Percentiles rank a stretch among this genome's conserved stretches.
These are phyloP conservation scores for Oriolus oriolus DNA, from an alignment of 2,113 vertebrate species.

Conservation along the genomic window DNA sequence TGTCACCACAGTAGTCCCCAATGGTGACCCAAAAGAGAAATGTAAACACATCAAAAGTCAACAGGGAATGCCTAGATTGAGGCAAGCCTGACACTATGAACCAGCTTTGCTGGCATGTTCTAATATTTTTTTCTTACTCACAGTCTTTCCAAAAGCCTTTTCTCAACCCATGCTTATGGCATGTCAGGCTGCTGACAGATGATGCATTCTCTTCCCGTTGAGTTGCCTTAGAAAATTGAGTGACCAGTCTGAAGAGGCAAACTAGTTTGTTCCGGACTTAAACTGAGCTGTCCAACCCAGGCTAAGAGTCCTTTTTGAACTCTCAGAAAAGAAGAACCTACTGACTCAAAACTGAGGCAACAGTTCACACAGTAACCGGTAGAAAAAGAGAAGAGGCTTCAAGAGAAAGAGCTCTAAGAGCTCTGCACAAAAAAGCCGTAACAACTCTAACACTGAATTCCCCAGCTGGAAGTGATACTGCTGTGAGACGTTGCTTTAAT, in stretches of 20 bases:
- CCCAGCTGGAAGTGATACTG: background rate
- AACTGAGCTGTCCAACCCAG: background rate
- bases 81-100: background rate
- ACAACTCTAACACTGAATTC: background rate
- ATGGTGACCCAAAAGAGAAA: background rate
- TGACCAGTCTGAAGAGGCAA: background rate
- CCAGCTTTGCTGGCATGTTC: background rate
- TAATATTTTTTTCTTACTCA: background rate
- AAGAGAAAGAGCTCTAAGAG: background rate
- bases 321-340: background rate
- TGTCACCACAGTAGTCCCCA: background rate
- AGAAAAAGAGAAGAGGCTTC: background rate
- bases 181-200: background rate
- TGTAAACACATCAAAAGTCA: background rate
- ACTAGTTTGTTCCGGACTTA: background rate
- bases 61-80: background rate
- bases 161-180: background rate
- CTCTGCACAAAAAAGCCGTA: background rate
- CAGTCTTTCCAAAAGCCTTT: background rate
- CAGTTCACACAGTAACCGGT: background rate
- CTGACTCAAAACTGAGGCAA: background rate
- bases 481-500: background rate
- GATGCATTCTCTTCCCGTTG: background rate
- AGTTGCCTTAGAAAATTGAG: background rate
- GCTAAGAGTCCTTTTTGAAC: background rate